Evolutionary conservation across 2,888 invertebrate species (phyloP).

Genomic region (Nemurella pictetii): DNA sequence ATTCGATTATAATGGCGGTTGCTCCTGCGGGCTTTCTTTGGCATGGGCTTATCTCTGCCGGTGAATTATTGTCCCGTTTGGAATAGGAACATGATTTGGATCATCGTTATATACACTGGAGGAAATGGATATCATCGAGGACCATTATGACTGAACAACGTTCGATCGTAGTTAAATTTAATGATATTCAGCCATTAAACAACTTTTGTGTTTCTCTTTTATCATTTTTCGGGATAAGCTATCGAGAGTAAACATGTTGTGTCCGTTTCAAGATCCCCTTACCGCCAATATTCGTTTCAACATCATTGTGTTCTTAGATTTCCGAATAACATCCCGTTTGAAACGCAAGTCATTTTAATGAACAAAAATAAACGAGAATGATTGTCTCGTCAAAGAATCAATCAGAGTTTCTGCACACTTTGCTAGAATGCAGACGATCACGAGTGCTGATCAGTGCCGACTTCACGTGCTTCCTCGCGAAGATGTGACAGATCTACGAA

Average conservation of each 20-base stretch:
- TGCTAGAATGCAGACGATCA: neutral
- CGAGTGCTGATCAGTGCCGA: neutral
- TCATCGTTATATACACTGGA: neutral
- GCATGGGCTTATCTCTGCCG: neutral
- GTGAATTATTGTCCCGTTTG: neutral
- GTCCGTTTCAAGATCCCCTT: neutral
- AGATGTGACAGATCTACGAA: neutral
- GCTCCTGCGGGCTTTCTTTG: neutral
- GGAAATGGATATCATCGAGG: neutral
- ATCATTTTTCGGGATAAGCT: neutral
- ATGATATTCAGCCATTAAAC: neutral
- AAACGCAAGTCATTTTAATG: too few relatives aligned
- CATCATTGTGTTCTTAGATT: too few relatives aligned
- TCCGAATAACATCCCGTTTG: too few relatives aligned
- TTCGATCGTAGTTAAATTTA: neutral
- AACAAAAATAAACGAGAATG: too few relatives aligned
- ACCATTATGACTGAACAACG: neutral
- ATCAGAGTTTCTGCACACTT: neutral
- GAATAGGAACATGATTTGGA: neutral
- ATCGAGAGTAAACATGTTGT: neutral
- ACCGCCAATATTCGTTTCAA: too few relatives aligned
- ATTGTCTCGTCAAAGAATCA: neutral
- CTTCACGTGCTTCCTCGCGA: neutral
- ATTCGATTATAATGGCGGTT: neutral
- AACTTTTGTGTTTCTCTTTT: neutral